Percentiles rank a stretch among this genome's conserved stretches.
phyloP scores from a whole-genome alignment of 2,888 invertebrate genomes.

The Tiphia femorata region DNA sequence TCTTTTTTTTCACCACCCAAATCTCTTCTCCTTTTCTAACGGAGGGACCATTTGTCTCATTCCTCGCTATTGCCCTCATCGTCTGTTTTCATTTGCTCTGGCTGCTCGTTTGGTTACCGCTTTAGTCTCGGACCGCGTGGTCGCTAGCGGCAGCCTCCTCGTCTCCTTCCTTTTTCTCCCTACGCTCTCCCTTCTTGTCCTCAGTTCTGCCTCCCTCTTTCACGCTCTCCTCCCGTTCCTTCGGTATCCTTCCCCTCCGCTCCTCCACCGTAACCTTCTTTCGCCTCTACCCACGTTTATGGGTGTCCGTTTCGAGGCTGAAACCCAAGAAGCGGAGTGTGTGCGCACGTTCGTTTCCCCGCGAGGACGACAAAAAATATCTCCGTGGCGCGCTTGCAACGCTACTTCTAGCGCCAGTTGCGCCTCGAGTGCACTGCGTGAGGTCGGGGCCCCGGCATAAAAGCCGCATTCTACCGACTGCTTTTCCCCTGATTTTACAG shows the following conservation, averaged over 20 bases:
- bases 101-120: no score
- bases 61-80: no score
- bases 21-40: slow-evolving; percentile 12
- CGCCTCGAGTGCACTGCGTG: not conserved
- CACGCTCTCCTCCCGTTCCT: slow-evolving; percentile 2
- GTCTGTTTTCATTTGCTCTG: slow-evolving; percentile 7
- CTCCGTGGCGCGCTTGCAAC: not conserved
- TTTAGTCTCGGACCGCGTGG: no score
- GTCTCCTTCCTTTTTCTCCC: slow-evolving; percentile 16
- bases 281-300: slow-evolving; percentile 24
- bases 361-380: not conserved
- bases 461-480: no score
- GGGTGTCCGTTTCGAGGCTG: slow-evolving; percentile 59
- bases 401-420: not conserved
- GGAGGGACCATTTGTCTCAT: slow-evolving; percentile 8
- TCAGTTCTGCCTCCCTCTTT: not conserved
- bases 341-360: not conserved
- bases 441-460: no score
- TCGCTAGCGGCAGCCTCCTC: slow-evolving; percentile 15
- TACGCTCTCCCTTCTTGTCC: slow-evolving; percentile 1
- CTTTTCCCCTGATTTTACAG: no score
- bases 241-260: slow-evolving; percentile 11
- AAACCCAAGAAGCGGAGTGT: slow-evolving; percentile 54
- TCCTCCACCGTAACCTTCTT: not conserved
- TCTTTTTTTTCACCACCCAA: no score